Evolutionary conservation across 2,888 invertebrate species (phyloP), one percentile per base, ranked within the genome.

Genomic region (Hipparchia semele): DNA sequence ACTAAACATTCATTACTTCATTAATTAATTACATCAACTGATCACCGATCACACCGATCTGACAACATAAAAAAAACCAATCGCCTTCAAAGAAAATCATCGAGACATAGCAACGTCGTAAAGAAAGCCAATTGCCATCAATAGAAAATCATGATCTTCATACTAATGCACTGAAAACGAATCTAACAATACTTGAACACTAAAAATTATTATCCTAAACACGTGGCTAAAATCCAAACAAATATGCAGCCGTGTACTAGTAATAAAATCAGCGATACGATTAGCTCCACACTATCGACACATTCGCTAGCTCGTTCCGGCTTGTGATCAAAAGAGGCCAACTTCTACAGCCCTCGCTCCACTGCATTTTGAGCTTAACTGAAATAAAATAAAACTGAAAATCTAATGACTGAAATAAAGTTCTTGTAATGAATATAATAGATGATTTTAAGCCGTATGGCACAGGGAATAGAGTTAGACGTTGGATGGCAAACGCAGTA

Each of bases 301-400:
- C 81, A 83, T 85, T 86, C 79, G 81, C 81, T 79, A 82, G 82
- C 83, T 83, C 78, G 80, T 86, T 82, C 73, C 76, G 75, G 78
- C 75, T 76, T 70, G 68, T 73, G 73, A 75, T 77, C 74, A 77
- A 80, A 82, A 77, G 74, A 80, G 78, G 76, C 77, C 75, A 77
- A 73, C 60, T 81, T 79, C 76, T 78, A 72, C 80, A 80, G 2
- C 53, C 2, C 76, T 72, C 8, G 68, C 8, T 45, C 39, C 23
- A 70, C 10, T 49, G 2, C 6, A 75, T 69, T 73, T 70, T 72
- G 10, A 71, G 68, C 67, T 53, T 46, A 64, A 54, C 6, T 0
- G 8, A 4, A 9, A 13, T 6, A 39, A 1, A n/a, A 67, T 56
- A 56, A 56, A 39, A 46, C 9, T 56, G 9, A 9, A 56, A 67